Conservation (phyloP, 2,888 invertebrate species). For the Ormyrus thymus region DNA sequence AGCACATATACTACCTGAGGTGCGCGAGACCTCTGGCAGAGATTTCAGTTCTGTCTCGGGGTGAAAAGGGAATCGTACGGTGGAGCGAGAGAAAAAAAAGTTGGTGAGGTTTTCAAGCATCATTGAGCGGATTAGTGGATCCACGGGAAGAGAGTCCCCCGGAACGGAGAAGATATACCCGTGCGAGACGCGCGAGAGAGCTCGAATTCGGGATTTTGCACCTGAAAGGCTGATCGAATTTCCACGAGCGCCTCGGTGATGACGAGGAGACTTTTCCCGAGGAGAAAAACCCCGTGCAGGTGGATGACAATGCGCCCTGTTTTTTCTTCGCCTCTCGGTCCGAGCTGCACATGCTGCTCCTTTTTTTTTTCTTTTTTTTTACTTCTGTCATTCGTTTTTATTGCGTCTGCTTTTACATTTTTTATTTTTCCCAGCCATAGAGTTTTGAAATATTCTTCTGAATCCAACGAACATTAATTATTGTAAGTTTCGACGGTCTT, state of each 20-base stretch:
- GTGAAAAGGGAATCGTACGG: conserved; percentile 37
- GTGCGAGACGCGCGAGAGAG: not conserved
- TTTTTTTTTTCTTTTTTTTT: not conserved
- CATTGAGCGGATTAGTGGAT: conserved; percentile 55
- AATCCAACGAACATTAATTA: no score
- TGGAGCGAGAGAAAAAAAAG: conserved; percentile 26
- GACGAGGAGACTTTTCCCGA: conserved; percentile 22
- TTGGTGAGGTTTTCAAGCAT: conserved; percentile 52
- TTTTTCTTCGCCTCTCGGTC: not conserved
- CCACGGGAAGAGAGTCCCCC: conserved; percentile 30
- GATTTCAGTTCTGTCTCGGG: conserved; percentile 29
- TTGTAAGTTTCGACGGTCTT: no score
- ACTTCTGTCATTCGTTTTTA: conserved; percentile 12
- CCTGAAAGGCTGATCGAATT: conserved; percentile 53
- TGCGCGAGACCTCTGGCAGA: conserved; percentile 25
- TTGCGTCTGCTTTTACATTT: not conserved
- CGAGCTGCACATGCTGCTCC: no score
- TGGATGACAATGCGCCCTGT: conserved; percentile 34
- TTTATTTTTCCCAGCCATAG: not conserved
- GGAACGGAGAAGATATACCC: conserved; percentile 22
- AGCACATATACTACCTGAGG: conserved; percentile 2
- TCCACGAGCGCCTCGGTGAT: conserved; percentile 19
- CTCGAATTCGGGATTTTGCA: conserved; percentile 52
- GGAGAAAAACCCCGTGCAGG: conserved; percentile 28
- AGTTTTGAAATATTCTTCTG: no score